Evolutionary conservation across 2,888 invertebrate genomes (phyloP), one percentile per base, ranked within the genome.

Genomic region (Idaea aversata): DNA sequence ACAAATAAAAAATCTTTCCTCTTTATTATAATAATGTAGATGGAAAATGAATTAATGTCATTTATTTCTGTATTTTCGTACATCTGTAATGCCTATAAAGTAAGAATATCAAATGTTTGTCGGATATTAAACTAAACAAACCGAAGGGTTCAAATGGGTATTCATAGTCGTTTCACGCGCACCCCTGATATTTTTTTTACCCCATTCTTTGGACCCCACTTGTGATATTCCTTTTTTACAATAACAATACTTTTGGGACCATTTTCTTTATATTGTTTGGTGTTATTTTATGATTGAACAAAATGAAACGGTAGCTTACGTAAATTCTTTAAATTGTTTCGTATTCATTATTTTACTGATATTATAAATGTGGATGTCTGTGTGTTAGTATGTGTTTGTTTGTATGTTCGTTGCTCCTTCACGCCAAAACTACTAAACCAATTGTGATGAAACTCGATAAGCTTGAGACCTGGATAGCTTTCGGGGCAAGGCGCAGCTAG

Each of bases 161-260:
- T 82, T 79, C 78, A 73, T 78, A 77, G 76, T 74, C 75, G 73
- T 80, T 79, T 72, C 68, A 66, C 72, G 71, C 76, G 73, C 72
- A 47, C 77, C 79, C 81, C 78, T 68, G 74, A 78, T 81, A 83
- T 82, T 82, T 86, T 82, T 86, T 71, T 72, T 68, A 75, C 74
- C 72, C 77, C 72, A 67, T 75, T 78, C 77, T 77, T 77, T 71
- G 67, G 77, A 71, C 75, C 73, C 73, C 74, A 77, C 79, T 47
- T 47, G 47, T 75, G 81, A 87, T 84, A 86, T 83, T 83, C 84
- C 82, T 85, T 84, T 86, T 62, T 85, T 81, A 82, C 83, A 84
- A 85, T 84, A 86, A 87, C 84, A 83, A 70, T 76, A 76, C 77
- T 66, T 70, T 69, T 75, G 79, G 79, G 75, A 77, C 80, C 77